These are phyloP conservation scores for Astropecten irregularis DNA, from an alignment of 53 echinoderm and acorn worm genomes.

Conservation along the genomic window DNA sequence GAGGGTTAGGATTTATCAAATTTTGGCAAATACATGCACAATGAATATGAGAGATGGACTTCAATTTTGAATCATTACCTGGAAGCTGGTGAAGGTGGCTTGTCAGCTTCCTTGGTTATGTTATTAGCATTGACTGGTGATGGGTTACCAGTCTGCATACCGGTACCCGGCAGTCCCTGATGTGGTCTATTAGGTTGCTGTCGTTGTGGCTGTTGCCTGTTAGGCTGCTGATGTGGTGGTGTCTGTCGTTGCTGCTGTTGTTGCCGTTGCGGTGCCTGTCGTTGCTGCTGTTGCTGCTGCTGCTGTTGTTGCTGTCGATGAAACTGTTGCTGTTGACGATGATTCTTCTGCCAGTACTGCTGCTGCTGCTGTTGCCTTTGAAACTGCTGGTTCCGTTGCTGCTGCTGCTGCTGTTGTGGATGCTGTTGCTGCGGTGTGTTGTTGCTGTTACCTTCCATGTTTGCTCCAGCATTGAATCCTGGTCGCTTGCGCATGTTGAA, in stretches of 20 bases:
- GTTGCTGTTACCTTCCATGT: conserved; percentile 21
- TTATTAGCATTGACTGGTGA: neutral
- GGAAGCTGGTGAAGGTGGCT: neutral
- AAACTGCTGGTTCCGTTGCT: conserved; percentile 5
- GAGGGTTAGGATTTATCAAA: no score
- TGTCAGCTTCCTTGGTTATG: conserved; percentile 2
- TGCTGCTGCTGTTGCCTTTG: conserved; percentile 61
- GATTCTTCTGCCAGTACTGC: conserved; percentile 46
- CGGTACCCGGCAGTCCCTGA: neutral
- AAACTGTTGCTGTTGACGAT: conserved; percentile 34
- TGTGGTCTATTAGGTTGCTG: neutral
- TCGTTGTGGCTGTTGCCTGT: neutral
- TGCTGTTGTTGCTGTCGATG: conserved; percentile 13
- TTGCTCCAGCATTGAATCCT: conserved; percentile 13
- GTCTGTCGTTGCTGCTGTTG: conserved; percentile 22
- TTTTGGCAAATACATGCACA: no score
- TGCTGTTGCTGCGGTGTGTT: conserved; percentile 22
- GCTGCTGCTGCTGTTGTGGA: conserved; percentile 32
- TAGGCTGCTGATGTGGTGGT: neutral
- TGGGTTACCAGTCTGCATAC: neutral
- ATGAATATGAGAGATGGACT: no score
- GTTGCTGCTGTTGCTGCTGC: conserved; percentile 23
- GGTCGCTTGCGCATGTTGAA: conserved; percentile 70
- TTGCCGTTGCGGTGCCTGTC: conserved; percentile 7
- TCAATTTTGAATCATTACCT: no score